phyloP scores from a whole-genome alignment of 1,140 invertebrate genomes.

The Orussus abietinus region DNA sequence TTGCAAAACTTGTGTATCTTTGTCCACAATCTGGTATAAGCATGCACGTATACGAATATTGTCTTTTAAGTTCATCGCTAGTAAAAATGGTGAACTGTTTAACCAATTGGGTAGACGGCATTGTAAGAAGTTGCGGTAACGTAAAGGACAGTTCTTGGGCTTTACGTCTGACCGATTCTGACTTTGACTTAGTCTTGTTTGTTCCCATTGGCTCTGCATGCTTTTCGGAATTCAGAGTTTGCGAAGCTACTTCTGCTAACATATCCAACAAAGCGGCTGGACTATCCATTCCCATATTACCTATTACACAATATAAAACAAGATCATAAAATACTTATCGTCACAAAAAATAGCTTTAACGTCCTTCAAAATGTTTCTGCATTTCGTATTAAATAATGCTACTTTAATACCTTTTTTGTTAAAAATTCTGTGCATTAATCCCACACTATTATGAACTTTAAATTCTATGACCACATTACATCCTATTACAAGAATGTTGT shows the following conservation, averaged over 20 bases:
- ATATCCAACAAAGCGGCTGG: conserved; percentile 51
- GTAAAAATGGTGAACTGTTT: conserved; percentile 58
- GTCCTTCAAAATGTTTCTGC: too few relatives aligned
- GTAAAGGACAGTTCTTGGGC: conserved; percentile 40
- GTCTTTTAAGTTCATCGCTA: conserved; percentile 57
- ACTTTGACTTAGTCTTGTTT: conserved; percentile 24
- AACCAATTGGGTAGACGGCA: conserved; percentile 56
- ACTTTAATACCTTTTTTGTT: too few relatives aligned
- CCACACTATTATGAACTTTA: too few relatives aligned
- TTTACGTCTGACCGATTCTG: conserved; percentile 28
- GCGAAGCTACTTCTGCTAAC: conserved; percentile 56
- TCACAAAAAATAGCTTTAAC: too few relatives aligned
- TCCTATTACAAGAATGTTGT: too few relatives aligned
- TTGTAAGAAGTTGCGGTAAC: conserved; percentile 51
- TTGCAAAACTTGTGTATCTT: conserved; percentile 59
- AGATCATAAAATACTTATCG: neutral
- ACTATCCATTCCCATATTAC: conserved; percentile 39
- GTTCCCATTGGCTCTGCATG: conserved; percentile 29
- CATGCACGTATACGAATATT: conserved; percentile 57
- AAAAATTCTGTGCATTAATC: too few relatives aligned
- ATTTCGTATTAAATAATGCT: too few relatives aligned
- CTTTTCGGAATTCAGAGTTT: conserved; percentile 50
- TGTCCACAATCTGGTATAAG: conserved; percentile 51
- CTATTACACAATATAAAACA: conserved; percentile 20
- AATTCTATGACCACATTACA: too few relatives aligned